These are phyloP conservation scores for Oreochromis spilurus DNA, from an alignment of 2,113 vertebrate species.

Conservation along the genomic window DNA sequence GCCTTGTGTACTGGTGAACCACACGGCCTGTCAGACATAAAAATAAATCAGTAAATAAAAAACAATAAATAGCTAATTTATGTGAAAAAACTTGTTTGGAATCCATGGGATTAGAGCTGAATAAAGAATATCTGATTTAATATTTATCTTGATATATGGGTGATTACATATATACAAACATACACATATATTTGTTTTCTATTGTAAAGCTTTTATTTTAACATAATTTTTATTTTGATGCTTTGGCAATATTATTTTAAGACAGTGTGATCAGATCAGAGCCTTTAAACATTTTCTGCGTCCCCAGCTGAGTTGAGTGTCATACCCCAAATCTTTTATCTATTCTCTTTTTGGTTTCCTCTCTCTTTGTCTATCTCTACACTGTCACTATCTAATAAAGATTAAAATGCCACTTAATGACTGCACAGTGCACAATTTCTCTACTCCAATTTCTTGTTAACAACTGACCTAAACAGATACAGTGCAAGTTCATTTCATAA, in stretches of 20 bases:
- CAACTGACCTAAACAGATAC: neutral
- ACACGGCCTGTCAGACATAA: conserved; percentile 78
- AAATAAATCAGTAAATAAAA: neutral
- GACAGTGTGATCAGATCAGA: neutral
- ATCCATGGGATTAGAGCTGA: neutral
- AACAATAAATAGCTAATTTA: neutral
- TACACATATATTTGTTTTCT: neutral
- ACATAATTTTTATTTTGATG: neutral
- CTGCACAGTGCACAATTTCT: neutral
- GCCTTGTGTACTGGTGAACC: conserved; percentile 87
- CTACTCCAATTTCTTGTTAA: neutral
- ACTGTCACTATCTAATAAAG: neutral
- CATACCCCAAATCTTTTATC: neutral
- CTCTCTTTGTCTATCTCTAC: neutral
- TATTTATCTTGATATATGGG: neutral
- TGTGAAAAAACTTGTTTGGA: neutral
- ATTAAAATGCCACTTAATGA: neutral
- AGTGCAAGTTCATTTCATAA: neutral
- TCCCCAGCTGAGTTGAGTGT: neutral
- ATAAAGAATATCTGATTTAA: neutral
- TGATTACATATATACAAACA: neutral
- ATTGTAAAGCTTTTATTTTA: neutral
- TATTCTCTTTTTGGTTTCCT: neutral
- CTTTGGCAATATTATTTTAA: neutral
- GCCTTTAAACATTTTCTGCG: neutral